Conservation (phyloP, 2,888 invertebrate species). For the Hypselothyrea guttata region DNA sequence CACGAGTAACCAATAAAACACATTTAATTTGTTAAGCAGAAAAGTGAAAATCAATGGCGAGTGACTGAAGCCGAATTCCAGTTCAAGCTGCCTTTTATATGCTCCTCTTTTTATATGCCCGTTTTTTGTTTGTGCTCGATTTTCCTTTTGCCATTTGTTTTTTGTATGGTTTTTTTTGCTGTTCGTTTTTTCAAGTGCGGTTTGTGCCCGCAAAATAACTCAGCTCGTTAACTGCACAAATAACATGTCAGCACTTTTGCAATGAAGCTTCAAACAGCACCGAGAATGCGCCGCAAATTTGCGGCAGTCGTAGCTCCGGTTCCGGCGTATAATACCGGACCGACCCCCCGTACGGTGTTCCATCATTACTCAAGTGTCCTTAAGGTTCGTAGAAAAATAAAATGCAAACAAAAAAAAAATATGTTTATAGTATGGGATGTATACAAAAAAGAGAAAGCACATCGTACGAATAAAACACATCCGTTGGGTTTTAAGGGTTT, state of each 20-base stretch:
- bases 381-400: constrained; percentile 60
- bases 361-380: constrained; percentile 77
- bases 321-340: no score
- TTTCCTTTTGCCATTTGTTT: constrained; percentile 23
- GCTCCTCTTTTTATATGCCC: constrained; percentile 10
- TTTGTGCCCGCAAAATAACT: constrained; percentile 71
- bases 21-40: constrained; percentile 53
- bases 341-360: constrained; percentile 63
- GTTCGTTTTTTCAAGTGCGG: constrained; percentile 65
- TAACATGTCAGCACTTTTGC: constrained; percentile 77
- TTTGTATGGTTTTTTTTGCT: constrained; percentile 30
- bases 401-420: constrained; percentile 52
- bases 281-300: constrained; percentile 64
- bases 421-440: no score
- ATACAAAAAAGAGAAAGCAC: constrained; percentile 37
- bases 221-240: constrained; percentile 77
- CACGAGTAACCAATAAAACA: constrained; percentile 22
- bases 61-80: constrained; percentile 3
- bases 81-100: constrained; percentile 32
- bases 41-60: constrained; percentile 55
- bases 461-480: constrained; percentile 69
- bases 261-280: constrained; percentile 49
- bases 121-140: constrained; percentile 4
- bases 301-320: constrained; percentile 28
- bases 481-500: constrained; percentile 48